Evolutionary conservation across 2,888 invertebrate genomes (phyloP).

Genomic region (Drosophila nr. fundita): DNA sequence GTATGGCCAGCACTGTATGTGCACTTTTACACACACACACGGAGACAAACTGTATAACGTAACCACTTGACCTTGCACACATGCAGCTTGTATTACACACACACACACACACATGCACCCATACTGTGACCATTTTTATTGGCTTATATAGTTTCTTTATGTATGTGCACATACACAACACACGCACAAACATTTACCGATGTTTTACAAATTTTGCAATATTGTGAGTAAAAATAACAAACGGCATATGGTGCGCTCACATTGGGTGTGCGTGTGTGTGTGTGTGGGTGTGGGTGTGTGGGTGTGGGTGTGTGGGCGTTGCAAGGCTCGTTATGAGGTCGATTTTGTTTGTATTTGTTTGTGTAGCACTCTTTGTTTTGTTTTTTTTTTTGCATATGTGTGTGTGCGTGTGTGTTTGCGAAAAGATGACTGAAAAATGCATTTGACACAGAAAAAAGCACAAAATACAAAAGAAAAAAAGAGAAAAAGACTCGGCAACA

Average conservation of each 20-base stretch:
- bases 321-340: slow-evolving; percentile 71
- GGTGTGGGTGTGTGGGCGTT: slow-evolving; percentile 44
- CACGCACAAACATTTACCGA: not conserved
- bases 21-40: slow-evolving; percentile 2
- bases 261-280: not conserved
- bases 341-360: slow-evolving; percentile 39
- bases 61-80: slow-evolving; percentile 78
- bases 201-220: slow-evolving; percentile 49
- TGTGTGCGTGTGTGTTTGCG: slow-evolving; percentile 5
- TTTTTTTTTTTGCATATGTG: not conserved
- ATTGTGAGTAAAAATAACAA: slow-evolving; percentile 56
- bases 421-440: slow-evolving; percentile 77
- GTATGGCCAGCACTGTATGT: slow-evolving; percentile 5
- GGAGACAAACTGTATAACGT: slow-evolving; percentile 38
- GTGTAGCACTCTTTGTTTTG: not conserved
- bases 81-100: slow-evolving; percentile 53
- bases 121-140: slow-evolving; percentile 39
- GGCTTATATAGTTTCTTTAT: slow-evolving; percentile 52
- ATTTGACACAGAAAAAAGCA: slow-evolving; percentile 69
- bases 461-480: not conserved
- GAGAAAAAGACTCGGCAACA: slow-evolving; percentile 1
- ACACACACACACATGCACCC: slow-evolving; percentile 16
- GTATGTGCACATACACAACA: slow-evolving; percentile 3
- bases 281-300: no score
- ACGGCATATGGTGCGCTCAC: slow-evolving; percentile 45